Evolutionary conservation across 2,888 invertebrate genomes (phyloP), one percentile per base, ranked within the genome.

Genomic region (Spisula solida): DNA sequence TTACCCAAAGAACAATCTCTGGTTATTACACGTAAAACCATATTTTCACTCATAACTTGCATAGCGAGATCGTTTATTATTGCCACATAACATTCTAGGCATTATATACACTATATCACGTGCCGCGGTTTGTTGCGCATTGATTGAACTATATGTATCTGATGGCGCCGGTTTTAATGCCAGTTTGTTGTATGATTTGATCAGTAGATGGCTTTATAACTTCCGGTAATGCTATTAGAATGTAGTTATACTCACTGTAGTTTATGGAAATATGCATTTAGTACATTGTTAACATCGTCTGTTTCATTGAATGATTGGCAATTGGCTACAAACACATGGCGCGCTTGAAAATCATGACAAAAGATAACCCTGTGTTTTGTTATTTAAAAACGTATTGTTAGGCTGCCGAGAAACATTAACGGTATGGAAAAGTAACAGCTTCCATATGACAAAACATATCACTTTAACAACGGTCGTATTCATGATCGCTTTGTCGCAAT

Each of bases 161-260:
- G 60, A 25, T 66, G 60, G 60, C 60, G 60, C 60, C 60, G 25
- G 25, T 66, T 66, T 66, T 66, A 66, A 66, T 66, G 60, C 60
- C 25, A 20, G 60, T 66, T 25, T 66, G 60, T n/a, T 66, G 60
- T 66, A 25, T 8, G 60, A 66, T 66, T 25, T 25, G 25, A 66
- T 66, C 60, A 25, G 25, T 66, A 25, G n/a, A 25, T 66, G 60
- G 25, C n/a, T 66, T 66, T 66, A 66, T 66, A 25, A 66, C 60
- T 66, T 66, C 60, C 60, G 60, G 60, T 66, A 66, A 66, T 66
- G 60, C 60, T 66, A 66, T 66, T 25, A 25, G 60, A 66, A 66
- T 25, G 10, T 66, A 66, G 25, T 66, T 66, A 66, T 10, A 66
- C n/a, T 66, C 60, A 25, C 60, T 12, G 25, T 25, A n/a, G 60